Base-by-base conservation (phyloP, 2,888 invertebrate genomes). In the Diadromus collaris region DNA sequence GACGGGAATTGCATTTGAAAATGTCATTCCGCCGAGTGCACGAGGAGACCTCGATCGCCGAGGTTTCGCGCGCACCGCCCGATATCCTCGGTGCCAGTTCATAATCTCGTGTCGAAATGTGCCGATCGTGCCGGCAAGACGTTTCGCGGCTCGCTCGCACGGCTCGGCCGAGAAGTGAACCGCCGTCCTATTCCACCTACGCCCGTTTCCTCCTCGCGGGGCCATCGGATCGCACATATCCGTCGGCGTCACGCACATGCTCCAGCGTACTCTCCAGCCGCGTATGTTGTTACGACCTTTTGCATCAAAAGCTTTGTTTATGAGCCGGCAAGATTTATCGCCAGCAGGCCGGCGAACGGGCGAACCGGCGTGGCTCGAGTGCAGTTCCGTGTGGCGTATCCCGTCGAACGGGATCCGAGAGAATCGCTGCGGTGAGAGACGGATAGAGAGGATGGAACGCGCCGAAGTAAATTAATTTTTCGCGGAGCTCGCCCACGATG, bases 271-370 rank as follows among this genome's bases (percentile, higher is more conserved):
- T 29, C 56, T 27, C 56, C 74, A 41, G 73, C 56, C 74, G 77
- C 77, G 77, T 77, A 70, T 61, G 63, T 69, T 74, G 79, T 73
- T 56, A 80, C 88, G 85, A 88, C 86, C 89, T 89, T 88, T 88
- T 85, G 86, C 88, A 86, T 88, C 87, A 88, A 89, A 88, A 88
- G 88, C 87, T 86, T 88, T 89, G 89, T 90, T 90, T 89, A 90
- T 89, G 86, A 83, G 79, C 87, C 86, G 86, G 84, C 82, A 84
- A 87, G 86, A 89, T 88, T 89, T 88, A 88, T 86, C 83, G 85
- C 79, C 85, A 75, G 85, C 85, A 84, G 84, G 85, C 86, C 86
- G 84, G 70, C 54, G 54, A 69, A 80, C 70, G 21, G 76, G 38
- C 68, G 29, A 67, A 29, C 56, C 41, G 44, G 44, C 67, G n/a